Conservation (phyloP, 2,797 vertebrate genomes). For the Lepilemur septentrionalis region DNA sequence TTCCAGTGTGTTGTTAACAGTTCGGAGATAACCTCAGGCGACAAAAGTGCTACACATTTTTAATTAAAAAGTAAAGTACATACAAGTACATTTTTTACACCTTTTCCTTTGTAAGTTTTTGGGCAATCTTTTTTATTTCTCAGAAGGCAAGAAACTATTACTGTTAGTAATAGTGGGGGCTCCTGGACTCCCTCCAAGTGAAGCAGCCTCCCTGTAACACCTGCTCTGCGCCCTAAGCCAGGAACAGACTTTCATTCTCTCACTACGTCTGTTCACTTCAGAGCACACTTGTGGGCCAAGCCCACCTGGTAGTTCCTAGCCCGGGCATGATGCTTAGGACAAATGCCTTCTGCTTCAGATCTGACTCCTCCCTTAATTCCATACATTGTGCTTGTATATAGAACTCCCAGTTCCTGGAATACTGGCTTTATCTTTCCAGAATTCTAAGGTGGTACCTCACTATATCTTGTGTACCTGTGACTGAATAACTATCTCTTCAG, state of each 20-base stretch:
- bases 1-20: background rate
- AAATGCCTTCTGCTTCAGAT: background rate
- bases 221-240: background rate
- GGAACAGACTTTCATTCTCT: background rate
- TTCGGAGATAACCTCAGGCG: background rate
- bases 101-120: conserved; percentile 30
- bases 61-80: conserved; percentile 41
- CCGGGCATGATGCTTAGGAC: background rate
- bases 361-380: background rate
- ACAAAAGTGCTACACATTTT: background rate
- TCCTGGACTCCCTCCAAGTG: background rate
- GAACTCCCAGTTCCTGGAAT: background rate
- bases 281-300: background rate
- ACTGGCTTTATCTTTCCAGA: background rate
- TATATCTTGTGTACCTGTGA: background rate
- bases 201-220: background rate
- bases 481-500: conserved; percentile 38
- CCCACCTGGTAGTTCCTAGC: background rate
- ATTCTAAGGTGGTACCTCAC: background rate
- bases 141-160: conserved; percentile 18
- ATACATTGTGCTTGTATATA: background rate
- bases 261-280: background rate
- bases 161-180: background rate
- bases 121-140: background rate
- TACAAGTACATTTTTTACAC: background rate